Base-by-base conservation (phyloP, 2,113 vertebrate genomes). In the Hippolais icterina region DNA sequence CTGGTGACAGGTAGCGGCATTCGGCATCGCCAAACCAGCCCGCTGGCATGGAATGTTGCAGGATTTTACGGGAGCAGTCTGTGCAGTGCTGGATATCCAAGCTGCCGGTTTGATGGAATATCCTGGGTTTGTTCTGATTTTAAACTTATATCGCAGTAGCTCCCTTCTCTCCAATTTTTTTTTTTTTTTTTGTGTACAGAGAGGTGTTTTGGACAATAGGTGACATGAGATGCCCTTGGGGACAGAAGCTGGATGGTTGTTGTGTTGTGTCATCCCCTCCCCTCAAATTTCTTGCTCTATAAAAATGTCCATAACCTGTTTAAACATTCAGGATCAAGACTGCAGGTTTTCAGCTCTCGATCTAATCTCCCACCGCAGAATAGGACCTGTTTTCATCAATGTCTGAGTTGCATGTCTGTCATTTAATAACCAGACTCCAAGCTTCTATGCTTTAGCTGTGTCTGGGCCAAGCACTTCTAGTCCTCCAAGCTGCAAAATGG, bases 61-160 rank as follows among this genome's bases (percentile, higher is more conserved):
- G 85, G 70, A 1, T 88, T 83, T 79, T 10, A 15, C 21, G 4
- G 9, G 33, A 63, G 35, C 89, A 33, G 20, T 2, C 47, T 1
- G 33, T 33, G 89, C 53, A 1, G n/a, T 12, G 78, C 88, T 63
- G 42, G 60, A 0, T 8, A 9, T 4, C 25, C 56, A 22, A 5
- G 47, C 2, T 17, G 66, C 24, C 3, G 11, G 49, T 60, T 61
- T 3, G 3, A 2, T 0, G 1, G 53, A 22, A 29, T 53, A 0
- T 24, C 13, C 0, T 12, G 72, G 39, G 5, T 70, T 53, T 46
- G 18, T 39, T 70, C 47, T 17, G 47, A 15, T 93, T 68, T 78
- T 71, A 39, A 84, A 77, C 74, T 94, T 92, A 16, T 27, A 11
- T n/a, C 13, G 68, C 15, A 2, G 53, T 63, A 6, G 3, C 37